phyloP scores from a whole-genome alignment of 2,888 invertebrate species.

The Drosophila quasianomalipes region DNA sequence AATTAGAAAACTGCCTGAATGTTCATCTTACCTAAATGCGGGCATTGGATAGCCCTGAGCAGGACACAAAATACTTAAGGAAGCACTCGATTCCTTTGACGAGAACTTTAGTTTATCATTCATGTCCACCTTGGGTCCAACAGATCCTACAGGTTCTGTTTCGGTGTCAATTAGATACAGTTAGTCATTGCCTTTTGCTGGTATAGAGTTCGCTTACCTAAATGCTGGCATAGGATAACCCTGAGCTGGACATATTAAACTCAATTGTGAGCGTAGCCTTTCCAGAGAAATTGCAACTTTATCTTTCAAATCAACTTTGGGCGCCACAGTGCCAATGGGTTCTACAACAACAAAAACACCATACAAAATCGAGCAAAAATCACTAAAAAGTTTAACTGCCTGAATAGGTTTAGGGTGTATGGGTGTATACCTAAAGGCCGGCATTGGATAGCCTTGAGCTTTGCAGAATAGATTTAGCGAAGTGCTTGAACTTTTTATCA shows the following conservation, averaged over 20 bases:
- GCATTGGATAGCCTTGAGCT: slow-evolving; percentile 89
- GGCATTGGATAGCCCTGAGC: slow-evolving; percentile 90
- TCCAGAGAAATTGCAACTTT: slow-evolving; percentile 82
- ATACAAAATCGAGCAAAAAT: not conserved
- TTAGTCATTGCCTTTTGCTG: slow-evolving; percentile 14
- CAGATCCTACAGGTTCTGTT: slow-evolving; percentile 86
- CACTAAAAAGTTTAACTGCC: slow-evolving; percentile 16
- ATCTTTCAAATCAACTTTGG: slow-evolving; percentile 90
- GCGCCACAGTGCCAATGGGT: slow-evolving; percentile 86
- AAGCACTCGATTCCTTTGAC: slow-evolving; percentile 31
- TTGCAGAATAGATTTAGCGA: slow-evolving; percentile 88
- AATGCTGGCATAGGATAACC: slow-evolving; percentile 82
- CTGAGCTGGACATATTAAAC: slow-evolving; percentile 90
- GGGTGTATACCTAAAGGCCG: slow-evolving; percentile 71
- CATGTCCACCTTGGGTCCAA: slow-evolving; percentile 89
- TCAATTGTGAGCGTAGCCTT: slow-evolving; percentile 83
- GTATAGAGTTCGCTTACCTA: slow-evolving; percentile 75
- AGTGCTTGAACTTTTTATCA: slow-evolving; percentile 68
- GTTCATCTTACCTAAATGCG: slow-evolving; percentile 86
- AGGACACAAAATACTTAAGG: slow-evolving; percentile 86
- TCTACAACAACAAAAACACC: slow-evolving; percentile 68
- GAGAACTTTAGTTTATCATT: slow-evolving; percentile 87
- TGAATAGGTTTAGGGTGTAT: slow-evolving; percentile 10
- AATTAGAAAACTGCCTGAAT: slow-evolving; percentile 38
- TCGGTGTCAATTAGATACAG: not conserved